Base-by-base conservation (phyloP, 2,113 vertebrate species). In the Tretioscincus oriximinensis region DNA sequence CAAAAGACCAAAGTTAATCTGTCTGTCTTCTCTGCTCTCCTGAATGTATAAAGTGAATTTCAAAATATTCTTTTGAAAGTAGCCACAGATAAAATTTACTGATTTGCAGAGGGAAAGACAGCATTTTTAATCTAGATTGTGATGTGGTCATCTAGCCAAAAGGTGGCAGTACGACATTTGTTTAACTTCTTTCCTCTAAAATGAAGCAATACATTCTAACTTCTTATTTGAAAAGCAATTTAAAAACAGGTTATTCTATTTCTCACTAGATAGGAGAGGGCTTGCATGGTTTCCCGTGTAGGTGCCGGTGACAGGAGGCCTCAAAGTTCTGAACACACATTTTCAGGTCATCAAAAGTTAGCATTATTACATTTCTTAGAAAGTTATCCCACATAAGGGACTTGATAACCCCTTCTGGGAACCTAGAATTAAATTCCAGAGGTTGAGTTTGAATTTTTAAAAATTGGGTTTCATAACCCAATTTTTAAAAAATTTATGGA, bases 101-200 rank as follows among this genome's bases (percentile, higher is more conserved):
- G 60, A 31, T 61, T 60, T 66, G 61, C 21, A 35, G 7, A n/a
- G 54, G 28, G 10, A 45, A 8, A 65, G 11, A 35, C 20, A 47
- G 1, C 2, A 41, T 41, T 41, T 41, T 41, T 41, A 41, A 41
- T 20, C 5, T 1, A 18, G 7, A 35, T 41, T 73, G 81, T 61
- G 61, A 41, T 68, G 29, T 54, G 47, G 8, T 63, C 10, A 6
- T 5, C 5, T 11, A 28, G 54, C 78, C 85, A 12, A 83, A 45
- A 83, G 85, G 69, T 83, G 85, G 81, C 85, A 83, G 81, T 65
- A 69, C 64, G 41, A 68, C 54, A 64, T 81, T 69, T 86, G 58
- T 66, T 74, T 64, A 73, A 66, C 22, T 54, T 8, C 4, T 12
- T 18, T 41, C 3, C 41, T 41, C 51, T 66, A 47, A 9, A 24